Percentiles rank a stretch among this genome's conserved stretches.
phyloP scores from a whole-genome alignment of 2,888 invertebrate species.

The Amiota mariae region DNA sequence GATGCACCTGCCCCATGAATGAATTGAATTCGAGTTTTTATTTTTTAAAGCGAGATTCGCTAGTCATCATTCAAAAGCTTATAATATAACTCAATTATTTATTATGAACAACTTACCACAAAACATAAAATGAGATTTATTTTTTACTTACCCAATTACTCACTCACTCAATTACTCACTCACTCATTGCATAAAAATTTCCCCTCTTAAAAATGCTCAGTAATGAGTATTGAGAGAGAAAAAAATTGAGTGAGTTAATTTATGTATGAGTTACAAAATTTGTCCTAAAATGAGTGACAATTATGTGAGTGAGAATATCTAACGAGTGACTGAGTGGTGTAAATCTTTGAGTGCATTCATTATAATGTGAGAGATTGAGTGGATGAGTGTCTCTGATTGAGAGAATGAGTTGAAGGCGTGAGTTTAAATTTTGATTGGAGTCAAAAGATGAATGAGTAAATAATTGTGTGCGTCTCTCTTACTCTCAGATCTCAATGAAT shows the following conservation, averaged over 20 bases:
- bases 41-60: no score
- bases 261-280: not conserved
- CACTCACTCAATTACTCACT: not conserved
- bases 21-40: no score
- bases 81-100: no score
- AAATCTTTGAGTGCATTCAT: no score
- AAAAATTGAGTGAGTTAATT: not conserved
- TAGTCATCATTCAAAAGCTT: no score
- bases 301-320: no score
- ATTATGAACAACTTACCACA: no score
- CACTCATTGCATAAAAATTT: not conserved
- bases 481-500: not conserved
- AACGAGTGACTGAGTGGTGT: not conserved
- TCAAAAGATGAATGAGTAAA: not conserved
- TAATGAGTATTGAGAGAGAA: not conserved
- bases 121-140: no score
- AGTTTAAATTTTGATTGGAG: not conserved
- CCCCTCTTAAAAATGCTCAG: not conserved
- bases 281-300: not conserved
- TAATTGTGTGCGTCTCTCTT: not conserved
- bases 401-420: not conserved
- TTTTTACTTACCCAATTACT: not conserved
- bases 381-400: not conserved
- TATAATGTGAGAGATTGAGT: no score
- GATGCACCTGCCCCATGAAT: no score